Evolutionary conservation across 2,797 vertebrate species (phyloP).

Genomic region (Potorous gilbertii): DNA sequence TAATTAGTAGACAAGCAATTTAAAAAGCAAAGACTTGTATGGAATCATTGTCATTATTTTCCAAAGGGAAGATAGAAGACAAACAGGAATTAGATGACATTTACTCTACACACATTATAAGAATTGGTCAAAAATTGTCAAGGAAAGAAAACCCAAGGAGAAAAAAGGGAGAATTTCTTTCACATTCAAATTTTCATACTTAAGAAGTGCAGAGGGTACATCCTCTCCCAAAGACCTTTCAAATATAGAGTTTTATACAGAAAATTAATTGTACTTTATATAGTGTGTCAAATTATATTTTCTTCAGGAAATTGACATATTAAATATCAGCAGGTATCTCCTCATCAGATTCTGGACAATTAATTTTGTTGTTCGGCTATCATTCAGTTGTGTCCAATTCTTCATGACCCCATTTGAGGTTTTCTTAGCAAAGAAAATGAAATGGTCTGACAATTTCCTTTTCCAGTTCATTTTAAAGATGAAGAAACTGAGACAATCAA

Average conservation of each 20-base stretch:
- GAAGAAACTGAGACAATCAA: not conserved
- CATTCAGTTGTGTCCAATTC: too few species aligned
- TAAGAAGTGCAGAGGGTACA: not conserved
- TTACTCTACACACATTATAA: constrained; percentile 3
- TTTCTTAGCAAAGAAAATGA: not conserved
- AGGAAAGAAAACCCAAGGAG: not conserved
- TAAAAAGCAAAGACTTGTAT: constrained; percentile 36
- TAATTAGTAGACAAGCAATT: constrained; percentile 62
- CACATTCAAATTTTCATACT: not conserved
- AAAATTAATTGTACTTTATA: not conserved
- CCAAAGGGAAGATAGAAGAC: constrained; percentile 18
- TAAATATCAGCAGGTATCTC: constrained; percentile 15
- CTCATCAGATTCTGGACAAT: not conserved
- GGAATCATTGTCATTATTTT: constrained; percentile 42
- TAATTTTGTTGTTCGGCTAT: not conserved
- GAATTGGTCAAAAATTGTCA: not conserved
- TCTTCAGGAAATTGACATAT: constrained; percentile 28
- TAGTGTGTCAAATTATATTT: not conserved
- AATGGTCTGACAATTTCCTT: not conserved
- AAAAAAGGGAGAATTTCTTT: not conserved
- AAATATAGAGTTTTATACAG: not conserved
- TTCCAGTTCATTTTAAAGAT: not conserved
- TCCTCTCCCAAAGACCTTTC: constrained; percentile 15
- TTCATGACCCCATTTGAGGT: not conserved
- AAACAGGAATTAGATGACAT: not conserved